Evolutionary conservation across 2,113 vertebrate genomes (phyloP), one percentile per base, ranked within the genome.

Genomic region (Oryzias javanicus): DNA sequence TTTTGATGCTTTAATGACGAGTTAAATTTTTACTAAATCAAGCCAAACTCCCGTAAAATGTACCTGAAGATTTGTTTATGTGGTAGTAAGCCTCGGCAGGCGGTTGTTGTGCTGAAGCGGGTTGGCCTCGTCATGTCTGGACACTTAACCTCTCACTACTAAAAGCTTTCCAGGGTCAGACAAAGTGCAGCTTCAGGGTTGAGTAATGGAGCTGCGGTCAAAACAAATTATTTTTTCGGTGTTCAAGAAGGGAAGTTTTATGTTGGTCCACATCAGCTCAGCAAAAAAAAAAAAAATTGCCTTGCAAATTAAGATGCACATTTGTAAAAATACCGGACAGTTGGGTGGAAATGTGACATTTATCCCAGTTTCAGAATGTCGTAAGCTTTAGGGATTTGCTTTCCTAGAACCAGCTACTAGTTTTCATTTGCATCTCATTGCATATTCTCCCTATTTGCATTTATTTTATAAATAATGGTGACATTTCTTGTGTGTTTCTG

Each of bases 131-230:
- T 84, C 80, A 62, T 63, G 85, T 86, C 86, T 81, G 81, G 83
- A 85, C 83, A 85, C 80, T 86, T 89, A 88, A 89, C 85, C 86
- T 76, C 75, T 85, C 64, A 56, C 67, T 48, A 67, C 89, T 89
- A 86, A 90, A 88, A 91, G 90, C 89, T 87, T 89, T 81, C 67
- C 14, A 71, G 73, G 87, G 84, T 90, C 88, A 88, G 65, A 41
- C 70, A 70, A 50, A 82, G 84, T 87, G 78, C 85, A 86, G 73
- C 70, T 68, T 58, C 61, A 61, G 72, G 52, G 75, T 79, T 82
- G 76, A 79, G 79, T 88, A 86, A 88, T 86, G 80, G 71, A 66
- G 65, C 66, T 70, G 78, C 78, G 84, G 89, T 88, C 81, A 82
- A 87, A 91, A 85, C 86, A 90, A 76, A 83, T 69, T 71, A 57